Conservation (phyloP, 2,113 vertebrate species). For the Caloenas nicobarica region DNA sequence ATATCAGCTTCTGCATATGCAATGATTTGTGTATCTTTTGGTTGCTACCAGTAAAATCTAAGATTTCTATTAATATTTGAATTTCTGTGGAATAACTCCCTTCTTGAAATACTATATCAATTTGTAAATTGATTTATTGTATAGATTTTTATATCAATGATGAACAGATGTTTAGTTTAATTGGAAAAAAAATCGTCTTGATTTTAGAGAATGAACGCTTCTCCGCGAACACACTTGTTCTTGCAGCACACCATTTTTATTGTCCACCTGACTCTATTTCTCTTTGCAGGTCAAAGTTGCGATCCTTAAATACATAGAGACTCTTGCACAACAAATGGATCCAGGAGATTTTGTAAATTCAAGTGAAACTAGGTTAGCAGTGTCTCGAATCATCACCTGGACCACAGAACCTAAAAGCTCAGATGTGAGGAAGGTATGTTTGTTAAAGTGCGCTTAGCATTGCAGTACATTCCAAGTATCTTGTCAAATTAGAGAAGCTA, state of each 20-base stretch:
- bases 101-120: neutral
- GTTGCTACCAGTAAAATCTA: neutral
- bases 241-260: neutral
- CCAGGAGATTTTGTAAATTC: slow-evolving; percentile 95
- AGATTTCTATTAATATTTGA: neutral
- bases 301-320: slow-evolving; percentile 96
- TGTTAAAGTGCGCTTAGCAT: neutral
- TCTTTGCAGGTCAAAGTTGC: slow-evolving; percentile 92
- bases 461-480: neutral
- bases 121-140: neutral
- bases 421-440: slow-evolving; percentile 91
- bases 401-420: slow-evolving; percentile 97
- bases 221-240: neutral
- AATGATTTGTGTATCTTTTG: neutral
- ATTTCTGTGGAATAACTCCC: neutral
- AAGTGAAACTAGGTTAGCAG: slow-evolving; percentile 94
- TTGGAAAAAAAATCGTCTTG: neutral
- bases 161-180: neutral
- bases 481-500: neutral
- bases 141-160: neutral
- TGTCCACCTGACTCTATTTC: neutral
- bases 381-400: slow-evolving; percentile 97
- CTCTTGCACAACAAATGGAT: slow-evolving; percentile 93
- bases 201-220: neutral
- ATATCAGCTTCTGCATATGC: neutral